These are phyloP conservation scores for Semotilus atromaculatus DNA, from an alignment of 2,797 vertebrate species.

Conservation along the genomic window DNA sequence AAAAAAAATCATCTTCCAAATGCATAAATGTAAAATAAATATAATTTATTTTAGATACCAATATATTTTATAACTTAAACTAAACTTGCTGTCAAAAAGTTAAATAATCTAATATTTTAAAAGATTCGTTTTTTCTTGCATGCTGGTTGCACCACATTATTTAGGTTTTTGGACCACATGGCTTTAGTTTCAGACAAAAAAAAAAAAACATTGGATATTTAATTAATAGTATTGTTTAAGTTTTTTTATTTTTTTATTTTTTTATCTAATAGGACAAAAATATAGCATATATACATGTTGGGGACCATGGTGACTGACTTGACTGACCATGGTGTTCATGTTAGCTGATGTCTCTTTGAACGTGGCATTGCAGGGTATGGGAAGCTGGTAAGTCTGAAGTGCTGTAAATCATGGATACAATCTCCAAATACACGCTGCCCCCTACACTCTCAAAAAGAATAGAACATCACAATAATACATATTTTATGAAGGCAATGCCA, in stretches of 20 bases:
- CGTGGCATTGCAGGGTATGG: not conserved
- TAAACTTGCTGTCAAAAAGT: too few relatives aligned
- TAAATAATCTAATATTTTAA: too few relatives aligned
- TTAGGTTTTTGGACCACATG: not conserved
- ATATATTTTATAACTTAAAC: too few relatives aligned
- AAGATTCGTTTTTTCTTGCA: not conserved
- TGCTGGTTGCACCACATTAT: not conserved
- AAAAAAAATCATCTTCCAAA: too few relatives aligned
- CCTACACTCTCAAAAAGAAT: constrained; percentile 58
- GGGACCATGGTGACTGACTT: too few relatives aligned
- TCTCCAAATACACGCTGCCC: constrained; percentile 30
- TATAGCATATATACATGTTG: not conserved
- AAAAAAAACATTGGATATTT: too few relatives aligned
- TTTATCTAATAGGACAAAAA: not conserved
- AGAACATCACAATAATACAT: constrained; percentile 59
- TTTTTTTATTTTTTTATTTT: too few relatives aligned
- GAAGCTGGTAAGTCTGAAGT: constrained; percentile 35
- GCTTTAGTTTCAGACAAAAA: not conserved
- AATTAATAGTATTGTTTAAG: not conserved
- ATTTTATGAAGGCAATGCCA: constrained; percentile 58
- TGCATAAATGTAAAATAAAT: too few relatives aligned
- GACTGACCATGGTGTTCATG: constrained; percentile 44
- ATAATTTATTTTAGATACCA: too few relatives aligned
- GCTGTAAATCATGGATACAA: constrained; percentile 57
- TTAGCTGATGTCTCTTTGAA: constrained; percentile 48